Base-by-base conservation (phyloP, 2,113 vertebrate genomes). In the Genyomyrus donnyi region DNA sequence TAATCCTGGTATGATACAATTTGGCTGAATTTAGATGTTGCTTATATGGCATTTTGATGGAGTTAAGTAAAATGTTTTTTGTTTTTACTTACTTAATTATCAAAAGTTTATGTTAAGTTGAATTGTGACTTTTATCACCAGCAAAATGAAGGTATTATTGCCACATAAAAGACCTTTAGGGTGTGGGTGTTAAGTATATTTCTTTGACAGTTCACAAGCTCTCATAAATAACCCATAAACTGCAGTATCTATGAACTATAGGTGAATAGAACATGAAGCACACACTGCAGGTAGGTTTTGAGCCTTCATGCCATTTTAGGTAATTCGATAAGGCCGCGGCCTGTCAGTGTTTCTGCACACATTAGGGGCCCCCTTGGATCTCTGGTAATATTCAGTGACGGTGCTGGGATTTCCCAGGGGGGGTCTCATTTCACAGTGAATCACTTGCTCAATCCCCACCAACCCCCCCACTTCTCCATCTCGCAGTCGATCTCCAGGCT, bases 371-470 rank as follows among this genome's bases (percentile, higher is more conserved):
- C 0, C 39, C 35, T 80, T 39, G 74, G 35, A 42, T 21, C 50
- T 4, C 56, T 24, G 5, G 80, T 62, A 58, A 89, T 85, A 58
- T 62, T n/a, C 19, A 19, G 35, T 84, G 52, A 89, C 42, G 58
- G 11, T 46, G 77, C 27, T 35, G 35, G 21, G n/a, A 84, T 84
- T 42, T 85, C 77, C 52, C n/a, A 13, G 31, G 77, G 24, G 31
- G 58, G 77, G 19, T 48, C 77, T 85, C 42, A 85, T 62, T 89
- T 89, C 89, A 84, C 77, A 31, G 80, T 52, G 52, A 48, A 46
- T 89, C 46, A 90, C 80, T 84, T 86, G 56, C n/a, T 42, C 27
- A 19, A 31, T 50, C 31, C 39, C 4, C 53, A 87, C 56, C 46
- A 50, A 42, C 86, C 89, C 77, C 15, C 58, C 56, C 56, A 74